Conservation (phyloP, 2,113 vertebrate species). For the Cyprinus carpio region DNA sequence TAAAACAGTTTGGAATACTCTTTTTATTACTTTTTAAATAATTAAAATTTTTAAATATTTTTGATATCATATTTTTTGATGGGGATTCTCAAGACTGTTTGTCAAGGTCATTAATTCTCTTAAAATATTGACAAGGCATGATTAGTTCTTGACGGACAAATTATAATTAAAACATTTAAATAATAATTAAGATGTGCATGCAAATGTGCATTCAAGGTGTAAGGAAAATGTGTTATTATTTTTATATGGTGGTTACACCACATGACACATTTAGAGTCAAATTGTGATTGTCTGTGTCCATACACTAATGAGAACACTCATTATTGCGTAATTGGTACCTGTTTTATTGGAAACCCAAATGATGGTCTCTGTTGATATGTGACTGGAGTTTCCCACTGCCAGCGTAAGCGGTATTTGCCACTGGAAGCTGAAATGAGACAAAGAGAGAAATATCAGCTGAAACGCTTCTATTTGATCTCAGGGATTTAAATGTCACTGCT, state of each 20-base stretch:
- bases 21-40: no score
- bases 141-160: no score
- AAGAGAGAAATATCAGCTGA: slow-evolving; percentile 3
- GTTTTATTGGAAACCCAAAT: slow-evolving; percentile 97
- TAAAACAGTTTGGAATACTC: not conserved
- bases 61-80: no score
- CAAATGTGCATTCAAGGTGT: no score
- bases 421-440: slow-evolving; percentile 81
- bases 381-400: slow-evolving; percentile 88
- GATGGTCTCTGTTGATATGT: slow-evolving; percentile 85
- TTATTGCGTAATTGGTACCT: slow-evolving; percentile 74
- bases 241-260: no score
- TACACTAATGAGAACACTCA: not conserved
- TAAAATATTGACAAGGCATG: no score
- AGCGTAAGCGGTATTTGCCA: slow-evolving; percentile 96
- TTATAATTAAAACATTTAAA: no score
- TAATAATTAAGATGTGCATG: no score
- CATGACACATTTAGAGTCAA: no score
- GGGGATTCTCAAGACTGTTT: not conserved
- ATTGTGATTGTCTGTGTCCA: no score
- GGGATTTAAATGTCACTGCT: slow-evolving; percentile 1
- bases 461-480: not conserved
- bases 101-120: no score
- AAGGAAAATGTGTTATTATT: not conserved
- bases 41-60: no score